phyloP scores from a whole-genome alignment of 2,888 invertebrate species.

The Phytoseiulus persimilis region DNA sequence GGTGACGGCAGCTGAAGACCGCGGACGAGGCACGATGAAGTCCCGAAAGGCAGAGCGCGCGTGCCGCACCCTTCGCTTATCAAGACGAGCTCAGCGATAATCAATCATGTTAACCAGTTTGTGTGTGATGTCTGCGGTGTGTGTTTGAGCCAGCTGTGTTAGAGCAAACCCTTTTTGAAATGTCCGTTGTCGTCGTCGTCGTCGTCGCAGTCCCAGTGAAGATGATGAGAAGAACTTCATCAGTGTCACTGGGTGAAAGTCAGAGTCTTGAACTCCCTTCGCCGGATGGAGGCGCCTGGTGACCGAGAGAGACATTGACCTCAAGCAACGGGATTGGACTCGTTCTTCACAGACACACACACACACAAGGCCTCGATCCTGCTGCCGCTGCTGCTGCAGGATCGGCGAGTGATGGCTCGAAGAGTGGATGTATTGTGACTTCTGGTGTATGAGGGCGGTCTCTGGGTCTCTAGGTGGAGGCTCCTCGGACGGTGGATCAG shows the following conservation, averaged over 20 bases:
- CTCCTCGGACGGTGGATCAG: background rate
- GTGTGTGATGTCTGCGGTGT: background rate
- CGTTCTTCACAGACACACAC: slow-evolving; percentile 21
- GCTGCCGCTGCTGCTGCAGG: background rate
- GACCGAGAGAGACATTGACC: slow-evolving; percentile 38
- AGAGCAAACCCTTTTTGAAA: slow-evolving; percentile 34
- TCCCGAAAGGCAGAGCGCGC: background rate
- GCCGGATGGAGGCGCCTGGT: background rate
- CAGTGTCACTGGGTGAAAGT: slow-evolving; percentile 39
- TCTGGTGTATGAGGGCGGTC: background rate
- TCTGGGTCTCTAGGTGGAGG: background rate
- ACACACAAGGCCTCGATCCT: background rate
- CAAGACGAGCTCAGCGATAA: slow-evolving; percentile 23
- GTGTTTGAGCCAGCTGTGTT: slow-evolving; percentile 15
- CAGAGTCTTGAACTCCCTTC: background rate
- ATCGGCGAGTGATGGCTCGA: too few species aligned
- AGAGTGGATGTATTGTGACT: background rate
- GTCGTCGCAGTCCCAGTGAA: background rate
- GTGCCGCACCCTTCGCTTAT: slow-evolving; percentile 31
- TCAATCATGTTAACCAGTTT: slow-evolving; percentile 33
- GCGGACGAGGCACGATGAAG: background rate
- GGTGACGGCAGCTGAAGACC: background rate
- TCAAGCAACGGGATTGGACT: slow-evolving; percentile 20
- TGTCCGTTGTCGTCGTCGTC: slow-evolving; percentile 6
- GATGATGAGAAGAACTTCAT: slow-evolving; percentile 36